These are phyloP conservation scores for Machimus atricapillus DNA, from an alignment of 2,888 invertebrate species.

Conservation along the genomic window DNA sequence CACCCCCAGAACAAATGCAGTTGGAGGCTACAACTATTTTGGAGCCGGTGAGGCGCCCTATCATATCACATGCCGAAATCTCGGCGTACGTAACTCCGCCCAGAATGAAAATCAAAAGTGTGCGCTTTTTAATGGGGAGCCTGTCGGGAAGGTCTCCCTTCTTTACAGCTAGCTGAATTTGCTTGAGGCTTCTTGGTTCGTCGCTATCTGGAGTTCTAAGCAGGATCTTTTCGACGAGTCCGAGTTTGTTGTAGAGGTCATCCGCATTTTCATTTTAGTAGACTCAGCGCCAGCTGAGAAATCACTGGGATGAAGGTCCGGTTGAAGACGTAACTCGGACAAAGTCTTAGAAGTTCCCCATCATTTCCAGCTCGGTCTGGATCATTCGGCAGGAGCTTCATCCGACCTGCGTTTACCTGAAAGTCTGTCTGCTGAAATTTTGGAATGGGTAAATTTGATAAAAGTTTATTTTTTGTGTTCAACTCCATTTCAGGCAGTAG, in stretches of 20 bases:
- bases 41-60: conserved; percentile 77
- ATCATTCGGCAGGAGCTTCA: conserved; percentile 72
- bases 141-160: conserved; percentile 52
- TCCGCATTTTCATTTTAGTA: conserved; percentile 66
- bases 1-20: conserved; percentile 77
- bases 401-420: conserved; percentile 72
- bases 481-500: conserved; percentile 62
- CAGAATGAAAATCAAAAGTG: conserved; percentile 85
- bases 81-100: conserved; percentile 95
- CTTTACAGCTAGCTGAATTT: conserved; percentile 51
- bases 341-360: conserved; percentile 61
- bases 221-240: conserved; percentile 64
- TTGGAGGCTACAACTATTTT: conserved; percentile 83
- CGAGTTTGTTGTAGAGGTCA: conserved; percentile 67
- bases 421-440: conserved; percentile 74
- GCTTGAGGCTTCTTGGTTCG: conserved; percentile 45
- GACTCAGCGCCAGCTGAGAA: conserved; percentile 67
- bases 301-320: conserved; percentile 86
- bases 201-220: conserved; percentile 51
- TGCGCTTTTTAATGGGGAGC: conserved; percentile 64
- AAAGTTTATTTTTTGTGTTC: conserved; percentile 19
- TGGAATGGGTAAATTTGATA: conserved; percentile 56
- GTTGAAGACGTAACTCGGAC: conserved; percentile 92
- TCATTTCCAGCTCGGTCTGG: neutral
- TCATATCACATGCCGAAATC: conserved; percentile 85